Conservation (phyloP, 1,140 invertebrate species). For the Maniola jurtina region DNA sequence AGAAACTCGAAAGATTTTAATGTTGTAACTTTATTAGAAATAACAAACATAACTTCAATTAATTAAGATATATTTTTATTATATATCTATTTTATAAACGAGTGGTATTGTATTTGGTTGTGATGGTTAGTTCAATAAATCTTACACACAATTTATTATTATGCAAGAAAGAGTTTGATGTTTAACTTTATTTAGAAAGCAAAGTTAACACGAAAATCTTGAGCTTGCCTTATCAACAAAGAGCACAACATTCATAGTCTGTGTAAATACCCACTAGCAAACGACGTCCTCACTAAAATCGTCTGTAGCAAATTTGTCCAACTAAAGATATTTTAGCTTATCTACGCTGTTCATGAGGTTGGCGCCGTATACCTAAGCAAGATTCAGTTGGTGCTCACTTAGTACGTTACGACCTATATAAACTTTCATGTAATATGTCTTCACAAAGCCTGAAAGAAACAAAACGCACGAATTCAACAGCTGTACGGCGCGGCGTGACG, state of each 20-base stretch:
- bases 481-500: no score
- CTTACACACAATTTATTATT: background rate
- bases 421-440: slow-evolving; percentile 31
- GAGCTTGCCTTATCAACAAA: background rate
- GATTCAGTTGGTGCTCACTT: slow-evolving; percentile 18
- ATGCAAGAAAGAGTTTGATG: background rate
- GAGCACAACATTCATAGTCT: slow-evolving; percentile 5
- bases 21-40: background rate
- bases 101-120: background rate
- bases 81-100: no score
- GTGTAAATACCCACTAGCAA: background rate
- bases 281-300: slow-evolving; percentile 13
- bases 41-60: no score
- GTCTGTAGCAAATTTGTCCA: slow-evolving; percentile 30
- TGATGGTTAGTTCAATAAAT: no score
- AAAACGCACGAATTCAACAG: no score
- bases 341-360: slow-evolving; percentile 32
- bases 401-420: slow-evolving; percentile 1
- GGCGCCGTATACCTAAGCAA: slow-evolving; percentile 12
- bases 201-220: background rate
- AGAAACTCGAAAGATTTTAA: background rate
- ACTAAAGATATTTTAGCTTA: slow-evolving; percentile 39
- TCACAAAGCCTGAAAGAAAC: no score
- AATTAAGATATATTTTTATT: no score
- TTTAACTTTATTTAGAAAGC: background rate